These are phyloP conservation scores for Pocillopora verrucosa DNA, from an alignment of 64 coral and sea anemone species.

Conservation along the genomic window DNA sequence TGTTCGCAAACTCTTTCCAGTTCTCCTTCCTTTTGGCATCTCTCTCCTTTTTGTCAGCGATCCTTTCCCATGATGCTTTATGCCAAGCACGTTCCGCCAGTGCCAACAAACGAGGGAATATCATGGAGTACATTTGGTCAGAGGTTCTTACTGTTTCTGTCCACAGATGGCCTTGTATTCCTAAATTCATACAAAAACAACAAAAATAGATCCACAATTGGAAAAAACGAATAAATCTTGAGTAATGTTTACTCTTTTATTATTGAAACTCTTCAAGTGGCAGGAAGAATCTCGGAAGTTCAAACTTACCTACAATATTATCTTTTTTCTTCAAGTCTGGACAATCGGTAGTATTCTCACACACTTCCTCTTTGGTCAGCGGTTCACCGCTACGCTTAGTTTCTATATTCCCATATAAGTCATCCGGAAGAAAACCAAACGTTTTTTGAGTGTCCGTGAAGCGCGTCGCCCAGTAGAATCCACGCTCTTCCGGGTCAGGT, in stretches of 20 bases:
- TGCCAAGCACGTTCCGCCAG: constrained; percentile 71
- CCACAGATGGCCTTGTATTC: constrained; percentile 67
- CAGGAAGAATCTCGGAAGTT: too few relatives aligned
- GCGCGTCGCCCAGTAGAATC: constrained; percentile 70
- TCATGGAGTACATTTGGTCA: constrained; percentile 65
- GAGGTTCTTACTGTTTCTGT: constrained; percentile 68
- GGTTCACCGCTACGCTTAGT: constrained; percentile 19
- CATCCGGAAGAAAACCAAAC: constrained; percentile 61
- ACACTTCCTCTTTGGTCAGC: constrained; percentile 39
- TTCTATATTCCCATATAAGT: constrained; percentile 48
- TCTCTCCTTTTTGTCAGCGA: constrained; percentile 40
- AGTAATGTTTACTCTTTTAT: too few relatives aligned
- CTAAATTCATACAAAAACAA: constrained; percentile 6
- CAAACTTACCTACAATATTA: constrained; percentile 69
- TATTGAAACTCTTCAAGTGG: too few relatives aligned
- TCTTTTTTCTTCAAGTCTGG: constrained; percentile 45
- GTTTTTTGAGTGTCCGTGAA: constrained; percentile 63
- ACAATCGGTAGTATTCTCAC: constrained; percentile 23
- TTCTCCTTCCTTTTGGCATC: constrained; percentile 14
- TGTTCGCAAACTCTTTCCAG: constrained; percentile 67
- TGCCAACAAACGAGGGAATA: constrained; percentile 62
- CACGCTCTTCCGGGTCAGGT: constrained; percentile 70
- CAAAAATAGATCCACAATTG: neutral
- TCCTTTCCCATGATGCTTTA: constrained; percentile 72
- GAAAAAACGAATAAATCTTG: too few relatives aligned